A percentile compares a stretch with the other conserved stretches of the same genome.
phyloP scores from a whole-genome alignment of 2,797 vertebrate species.

The Cetoscarus ocellatus region DNA sequence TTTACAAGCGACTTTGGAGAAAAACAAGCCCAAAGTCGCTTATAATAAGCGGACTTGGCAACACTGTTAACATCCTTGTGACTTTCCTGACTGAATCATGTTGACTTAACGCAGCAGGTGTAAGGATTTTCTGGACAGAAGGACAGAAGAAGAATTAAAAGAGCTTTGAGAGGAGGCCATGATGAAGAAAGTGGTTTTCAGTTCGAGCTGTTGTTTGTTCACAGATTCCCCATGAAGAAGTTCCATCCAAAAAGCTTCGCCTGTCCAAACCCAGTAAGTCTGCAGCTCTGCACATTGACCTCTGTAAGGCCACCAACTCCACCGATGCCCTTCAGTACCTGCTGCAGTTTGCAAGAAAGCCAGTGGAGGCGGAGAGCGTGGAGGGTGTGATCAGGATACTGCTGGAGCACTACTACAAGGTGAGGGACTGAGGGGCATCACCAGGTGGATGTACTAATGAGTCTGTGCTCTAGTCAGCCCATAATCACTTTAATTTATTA shows the following conservation, averaged over 20 bases:
- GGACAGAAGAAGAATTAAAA: not conserved
- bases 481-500: too few species aligned
- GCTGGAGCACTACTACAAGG: constrained; percentile 98
- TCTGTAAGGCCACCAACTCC: constrained; percentile 93
- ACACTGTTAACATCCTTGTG: too few species aligned
- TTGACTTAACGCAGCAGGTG: too few species aligned
- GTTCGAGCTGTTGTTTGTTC: not conserved
- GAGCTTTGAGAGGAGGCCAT: fast-evolving
- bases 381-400: constrained; percentile 95
- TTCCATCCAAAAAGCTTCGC: constrained; percentile 92
- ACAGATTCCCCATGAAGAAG: constrained; percentile 91
- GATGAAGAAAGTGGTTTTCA: not conserved
- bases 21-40: too few species aligned
- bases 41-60: too few species aligned
- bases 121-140: too few species aligned
- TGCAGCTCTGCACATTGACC: constrained; percentile 94
- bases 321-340: constrained; percentile 95
- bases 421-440: constrained; percentile 33
- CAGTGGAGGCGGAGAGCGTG: constrained; percentile 95
- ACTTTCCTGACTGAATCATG: too few species aligned
- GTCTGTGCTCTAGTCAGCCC: not conserved
- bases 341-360: constrained; percentile 93
- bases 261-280: constrained; percentile 98
- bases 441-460: not conserved
- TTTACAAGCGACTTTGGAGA: too few species aligned